Base-by-base conservation (phyloP, 2,888 invertebrate genomes). In the Bombyx huttoni region DNA sequence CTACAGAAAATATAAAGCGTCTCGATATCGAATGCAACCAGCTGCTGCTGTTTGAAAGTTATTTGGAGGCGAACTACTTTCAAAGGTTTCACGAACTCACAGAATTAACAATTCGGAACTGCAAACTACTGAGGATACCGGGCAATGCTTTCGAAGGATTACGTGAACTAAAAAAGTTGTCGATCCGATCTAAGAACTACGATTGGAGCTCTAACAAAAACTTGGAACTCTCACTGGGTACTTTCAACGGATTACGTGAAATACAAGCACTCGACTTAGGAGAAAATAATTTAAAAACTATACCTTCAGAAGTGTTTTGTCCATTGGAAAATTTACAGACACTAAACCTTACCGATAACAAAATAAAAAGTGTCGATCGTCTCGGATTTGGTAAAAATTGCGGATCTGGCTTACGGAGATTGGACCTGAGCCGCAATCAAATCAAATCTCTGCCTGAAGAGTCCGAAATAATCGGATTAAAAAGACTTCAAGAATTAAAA, bases 381-480 rank as follows among this genome's bases (percentile, higher is more conserved):
- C 86, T 96, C 53, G 95, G 96, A 14, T 92, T 95, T 66, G 87
- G 87, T 54, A 78, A 81, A 67, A 91, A 85, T 63, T 93, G 91
- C 65, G 92, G 91, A 54, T 90, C 92, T 54, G 94, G 94, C 63
- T 80, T 96, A 56, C 92, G 93, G 64, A 91, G 92, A 55, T 83
- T 97, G 60, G 96, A 97, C 78, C 83, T 96, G 55, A 96, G 96
- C 59, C 89, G 90, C 70, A 97, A 97, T 84, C 93, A 94, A 70
- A 83, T 97, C 52, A 91, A 92, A 51, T 87, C 91, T 7, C 78
- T 94, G 61, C 91, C 93, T 35, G 94, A 94, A 57, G 92, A 92
- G 61, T 93, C 94, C 56, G 94, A 94, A 59, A 90, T 96, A 57
- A 90, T 93, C 8, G 91, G 93, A 49, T 81, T 97, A 61, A 89